phyloP scores from a whole-genome alignment of 2,797 vertebrate genomes.

The Iguana delicatissima region DNA sequence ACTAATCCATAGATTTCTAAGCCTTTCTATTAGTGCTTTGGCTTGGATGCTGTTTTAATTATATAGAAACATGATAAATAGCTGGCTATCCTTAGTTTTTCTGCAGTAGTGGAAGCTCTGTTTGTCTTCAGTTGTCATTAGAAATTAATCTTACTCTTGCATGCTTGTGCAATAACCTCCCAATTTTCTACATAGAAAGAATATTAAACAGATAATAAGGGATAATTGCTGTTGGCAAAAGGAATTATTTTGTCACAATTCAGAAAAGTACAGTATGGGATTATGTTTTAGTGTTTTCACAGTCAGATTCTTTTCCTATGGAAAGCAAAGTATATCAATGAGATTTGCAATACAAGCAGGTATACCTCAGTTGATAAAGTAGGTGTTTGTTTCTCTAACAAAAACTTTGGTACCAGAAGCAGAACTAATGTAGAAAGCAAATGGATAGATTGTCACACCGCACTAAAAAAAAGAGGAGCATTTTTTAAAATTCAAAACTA shows the following conservation, averaged over 20 bases:
- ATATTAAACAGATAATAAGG: neutral
- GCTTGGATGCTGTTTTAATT: conserved; percentile 30
- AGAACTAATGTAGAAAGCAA: too few species aligned
- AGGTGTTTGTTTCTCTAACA: too few species aligned
- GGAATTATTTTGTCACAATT: neutral
- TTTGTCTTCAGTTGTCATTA: neutral
- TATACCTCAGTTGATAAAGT: too few species aligned
- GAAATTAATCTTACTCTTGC: neutral
- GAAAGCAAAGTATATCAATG: too few species aligned
- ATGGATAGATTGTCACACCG: too few species aligned
- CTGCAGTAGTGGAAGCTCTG: neutral
- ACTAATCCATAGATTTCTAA: conserved; percentile 44
- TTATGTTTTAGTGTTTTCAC: neutral
- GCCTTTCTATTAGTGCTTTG: conserved; percentile 43
- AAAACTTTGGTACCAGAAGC: too few species aligned
- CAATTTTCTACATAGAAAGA: neutral
- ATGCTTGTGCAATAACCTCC: neutral
- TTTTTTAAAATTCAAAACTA: too few species aligned
- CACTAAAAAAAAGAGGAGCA: too few species aligned
- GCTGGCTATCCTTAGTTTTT: neutral
- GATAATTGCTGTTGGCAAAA: neutral
- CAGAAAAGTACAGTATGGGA: neutral
- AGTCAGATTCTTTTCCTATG: too few species aligned
- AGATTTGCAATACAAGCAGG: too few species aligned
- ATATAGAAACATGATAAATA: conserved; percentile 43